Evolutionary conservation across 2,888 invertebrate species (phyloP).

Genomic region (Drosophila robusta): DNA sequence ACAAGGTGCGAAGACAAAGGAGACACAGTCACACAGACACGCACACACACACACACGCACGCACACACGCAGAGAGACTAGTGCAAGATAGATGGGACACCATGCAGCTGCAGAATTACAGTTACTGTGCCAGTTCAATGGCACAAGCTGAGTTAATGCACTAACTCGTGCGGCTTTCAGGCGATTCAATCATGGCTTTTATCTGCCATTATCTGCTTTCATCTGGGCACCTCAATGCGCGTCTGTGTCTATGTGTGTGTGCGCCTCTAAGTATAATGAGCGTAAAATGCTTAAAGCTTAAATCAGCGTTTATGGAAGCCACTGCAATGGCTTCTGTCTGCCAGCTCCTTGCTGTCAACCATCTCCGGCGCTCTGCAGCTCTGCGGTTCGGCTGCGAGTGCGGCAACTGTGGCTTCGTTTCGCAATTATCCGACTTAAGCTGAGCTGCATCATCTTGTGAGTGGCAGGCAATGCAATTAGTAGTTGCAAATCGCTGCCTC

Average conservation of each 20-base stretch:
- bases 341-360: constrained; percentile 1
- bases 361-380: background rate
- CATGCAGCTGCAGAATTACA: background rate
- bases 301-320: constrained; percentile 60
- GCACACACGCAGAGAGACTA: background rate
- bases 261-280: constrained; percentile 43
- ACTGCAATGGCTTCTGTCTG: constrained; percentile 28
- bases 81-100: background rate
- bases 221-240: constrained; percentile 36
- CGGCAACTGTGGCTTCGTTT: constrained; percentile 4
- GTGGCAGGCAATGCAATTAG: constrained; percentile 46
- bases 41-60: background rate
- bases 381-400: background rate
- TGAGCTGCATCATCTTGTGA: constrained; percentile 22
- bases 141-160: constrained; percentile 64
- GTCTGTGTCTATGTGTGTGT: constrained; percentile 12
- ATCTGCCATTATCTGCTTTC: constrained; percentile 47
- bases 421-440: constrained; percentile 27
- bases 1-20: constrained; percentile 19
- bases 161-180: constrained; percentile 37
- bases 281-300: constrained; percentile 52
- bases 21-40: constrained; percentile 1
- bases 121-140: constrained; percentile 8
- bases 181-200: constrained; percentile 61
- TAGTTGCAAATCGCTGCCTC: constrained; percentile 11